A percentile compares a stretch with the other conserved stretches of the same genome.
Conservation (phyloP, 2,113 vertebrate species). For the Prietella phreatophila region DNA sequence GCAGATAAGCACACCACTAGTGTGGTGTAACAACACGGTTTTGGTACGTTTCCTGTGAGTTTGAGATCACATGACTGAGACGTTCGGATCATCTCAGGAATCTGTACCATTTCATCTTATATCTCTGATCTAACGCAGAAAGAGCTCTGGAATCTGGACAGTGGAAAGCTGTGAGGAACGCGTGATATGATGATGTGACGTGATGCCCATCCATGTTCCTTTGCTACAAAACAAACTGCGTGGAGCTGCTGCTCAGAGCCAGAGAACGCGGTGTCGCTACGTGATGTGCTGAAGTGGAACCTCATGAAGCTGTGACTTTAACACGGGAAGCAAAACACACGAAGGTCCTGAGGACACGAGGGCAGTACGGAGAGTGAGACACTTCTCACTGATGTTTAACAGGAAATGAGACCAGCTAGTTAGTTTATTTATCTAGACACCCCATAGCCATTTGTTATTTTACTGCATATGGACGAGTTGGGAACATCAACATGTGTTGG, state of each 20-base stretch:
- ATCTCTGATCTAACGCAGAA: no score
- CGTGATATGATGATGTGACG: no score
- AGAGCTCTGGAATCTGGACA: no score
- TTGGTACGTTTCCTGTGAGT: no score
- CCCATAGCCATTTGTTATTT: background rate
- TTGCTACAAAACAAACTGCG: background rate
- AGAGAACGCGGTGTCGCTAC: background rate
- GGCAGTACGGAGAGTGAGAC: background rate
- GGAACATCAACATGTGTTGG: no score
- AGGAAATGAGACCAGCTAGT: no score
- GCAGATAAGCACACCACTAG: background rate
- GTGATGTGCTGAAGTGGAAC: background rate
- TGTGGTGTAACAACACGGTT: background rate
- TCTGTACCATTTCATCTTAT: no score
- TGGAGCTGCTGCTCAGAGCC: background rate
- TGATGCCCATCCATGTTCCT: no score
- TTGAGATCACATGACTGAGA: no score
- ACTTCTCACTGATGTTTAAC: background rate
- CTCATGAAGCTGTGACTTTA: background rate
- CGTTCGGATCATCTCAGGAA: no score
- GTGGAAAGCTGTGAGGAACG: no score
- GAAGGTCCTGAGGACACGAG: no score
- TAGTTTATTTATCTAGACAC: background rate
- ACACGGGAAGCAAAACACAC: background rate
- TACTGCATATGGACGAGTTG: background rate